Evolutionary conservation across 2,888 invertebrate genomes (phyloP).

Genomic region (Aricia artaxerxes): DNA sequence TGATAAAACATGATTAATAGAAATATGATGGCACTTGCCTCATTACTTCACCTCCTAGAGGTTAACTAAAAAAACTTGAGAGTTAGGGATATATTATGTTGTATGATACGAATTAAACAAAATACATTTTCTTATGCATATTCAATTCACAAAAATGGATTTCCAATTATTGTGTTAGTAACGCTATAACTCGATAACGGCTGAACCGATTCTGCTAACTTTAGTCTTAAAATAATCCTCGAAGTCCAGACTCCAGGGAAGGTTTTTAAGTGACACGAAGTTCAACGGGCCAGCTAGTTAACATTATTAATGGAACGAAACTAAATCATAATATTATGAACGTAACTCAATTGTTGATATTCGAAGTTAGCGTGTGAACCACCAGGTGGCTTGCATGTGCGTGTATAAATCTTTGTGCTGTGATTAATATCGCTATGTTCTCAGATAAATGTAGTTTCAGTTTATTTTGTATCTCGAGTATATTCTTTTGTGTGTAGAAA

Average conservation of each 20-base stretch:
- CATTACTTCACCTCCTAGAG: too few species aligned
- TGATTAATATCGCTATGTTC: constrained; percentile 33
- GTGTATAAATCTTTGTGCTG: constrained; percentile 27
- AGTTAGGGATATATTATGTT: too few species aligned
- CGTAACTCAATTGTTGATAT: constrained; percentile 11
- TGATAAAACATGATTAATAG: too few species aligned
- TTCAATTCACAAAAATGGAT: background rate
- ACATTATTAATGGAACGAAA: background rate
- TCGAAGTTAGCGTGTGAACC: background rate
- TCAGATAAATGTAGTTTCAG: constrained; percentile 12
- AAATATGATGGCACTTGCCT: too few species aligned
- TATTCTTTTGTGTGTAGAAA: background rate
- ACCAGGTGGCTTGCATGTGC: constrained; percentile 8
- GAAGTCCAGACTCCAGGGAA: too few species aligned
- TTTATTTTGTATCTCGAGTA: background rate
- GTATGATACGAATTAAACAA: too few species aligned
- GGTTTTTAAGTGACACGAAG: too few species aligned
- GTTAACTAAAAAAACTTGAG: too few species aligned
- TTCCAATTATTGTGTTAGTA: too few species aligned
- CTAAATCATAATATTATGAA: background rate
- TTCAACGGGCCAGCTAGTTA: background rate
- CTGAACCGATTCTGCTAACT: too few species aligned
- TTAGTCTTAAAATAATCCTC: too few species aligned
- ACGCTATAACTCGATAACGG: too few species aligned
- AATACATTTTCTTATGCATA: background rate